These are phyloP conservation scores for Drosophila mayri DNA, from an alignment of 1,140 invertebrate genomes.

Conservation along the genomic window DNA sequence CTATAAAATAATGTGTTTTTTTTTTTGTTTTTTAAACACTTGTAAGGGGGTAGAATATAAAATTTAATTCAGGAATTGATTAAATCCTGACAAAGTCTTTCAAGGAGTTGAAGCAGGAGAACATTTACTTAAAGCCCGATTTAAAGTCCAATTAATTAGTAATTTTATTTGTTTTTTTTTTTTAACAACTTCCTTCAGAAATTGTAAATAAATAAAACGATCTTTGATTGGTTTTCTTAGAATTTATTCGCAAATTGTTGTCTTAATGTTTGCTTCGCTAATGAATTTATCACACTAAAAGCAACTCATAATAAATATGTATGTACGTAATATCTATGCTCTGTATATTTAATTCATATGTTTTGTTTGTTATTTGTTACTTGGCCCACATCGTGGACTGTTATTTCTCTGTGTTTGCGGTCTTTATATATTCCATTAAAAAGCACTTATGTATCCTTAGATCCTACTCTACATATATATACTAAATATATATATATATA, in stretches of 20 bases:
- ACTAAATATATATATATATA: slow-evolving; percentile 32
- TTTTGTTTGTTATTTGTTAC: slow-evolving; percentile 51
- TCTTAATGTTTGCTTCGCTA: slow-evolving; percentile 52
- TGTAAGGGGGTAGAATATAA: no score
- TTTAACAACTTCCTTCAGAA: no score
- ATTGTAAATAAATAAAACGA: background rate
- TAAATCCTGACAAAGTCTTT: no score
- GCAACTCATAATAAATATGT: slow-evolving; percentile 78
- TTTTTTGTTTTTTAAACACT: no score
- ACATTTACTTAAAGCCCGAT: no score
- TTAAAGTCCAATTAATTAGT: no score
- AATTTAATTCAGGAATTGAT: no score
- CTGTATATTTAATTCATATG: slow-evolving; percentile 42
- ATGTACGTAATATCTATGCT: slow-evolving; percentile 60
- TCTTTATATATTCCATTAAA: slow-evolving; percentile 78
- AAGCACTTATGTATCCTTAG: slow-evolving; percentile 81
- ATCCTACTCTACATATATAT: slow-evolving; percentile 32
- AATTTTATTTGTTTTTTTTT: no score
- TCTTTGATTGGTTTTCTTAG: slow-evolving; percentile 35
- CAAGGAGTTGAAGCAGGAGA: no score
- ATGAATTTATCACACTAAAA: slow-evolving; percentile 79
- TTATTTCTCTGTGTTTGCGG: slow-evolving; percentile 58
- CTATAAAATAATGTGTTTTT: background rate
- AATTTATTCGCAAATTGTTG: slow-evolving; percentile 60
- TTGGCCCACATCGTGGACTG: slow-evolving; percentile 27